Conservation (phyloP, 2,113 vertebrate species). For the Lepidothrix coronata region DNA sequence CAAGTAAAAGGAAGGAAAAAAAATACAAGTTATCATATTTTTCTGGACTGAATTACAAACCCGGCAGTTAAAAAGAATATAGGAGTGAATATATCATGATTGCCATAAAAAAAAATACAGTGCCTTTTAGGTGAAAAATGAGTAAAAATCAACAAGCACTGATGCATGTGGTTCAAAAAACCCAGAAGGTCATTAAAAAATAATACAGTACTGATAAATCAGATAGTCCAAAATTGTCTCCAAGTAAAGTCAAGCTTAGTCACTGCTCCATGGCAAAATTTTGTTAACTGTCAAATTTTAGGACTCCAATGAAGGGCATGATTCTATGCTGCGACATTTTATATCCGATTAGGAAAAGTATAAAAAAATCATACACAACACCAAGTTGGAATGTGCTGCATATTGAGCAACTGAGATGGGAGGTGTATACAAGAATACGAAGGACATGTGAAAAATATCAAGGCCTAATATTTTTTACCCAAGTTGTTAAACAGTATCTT, state of each 20-base stretch:
- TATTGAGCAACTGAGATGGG: not conserved
- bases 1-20: not conserved
- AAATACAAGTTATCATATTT: not conserved
- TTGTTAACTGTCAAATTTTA: not conserved
- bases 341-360: not conserved
- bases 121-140: conserved; percentile 13
- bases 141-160: not conserved
- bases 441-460: not conserved
- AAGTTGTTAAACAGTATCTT: not conserved
- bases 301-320: not conserved
- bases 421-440: not conserved
- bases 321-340: not conserved
- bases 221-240: not conserved
- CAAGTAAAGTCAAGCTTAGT: not conserved
- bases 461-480: not conserved
- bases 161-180: not conserved
- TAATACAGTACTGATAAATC: not conserved
- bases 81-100: not conserved
- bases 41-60: not conserved
- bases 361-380: not conserved
- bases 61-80: not conserved
- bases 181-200: conserved; percentile 21
- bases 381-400: not conserved
- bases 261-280: not conserved
- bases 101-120: not conserved